A percentile compares a stretch with the other conserved stretches of the same genome.
phyloP scores from a whole-genome alignment of 2,113 vertebrate species.

The Planiliza haematocheilus region DNA sequence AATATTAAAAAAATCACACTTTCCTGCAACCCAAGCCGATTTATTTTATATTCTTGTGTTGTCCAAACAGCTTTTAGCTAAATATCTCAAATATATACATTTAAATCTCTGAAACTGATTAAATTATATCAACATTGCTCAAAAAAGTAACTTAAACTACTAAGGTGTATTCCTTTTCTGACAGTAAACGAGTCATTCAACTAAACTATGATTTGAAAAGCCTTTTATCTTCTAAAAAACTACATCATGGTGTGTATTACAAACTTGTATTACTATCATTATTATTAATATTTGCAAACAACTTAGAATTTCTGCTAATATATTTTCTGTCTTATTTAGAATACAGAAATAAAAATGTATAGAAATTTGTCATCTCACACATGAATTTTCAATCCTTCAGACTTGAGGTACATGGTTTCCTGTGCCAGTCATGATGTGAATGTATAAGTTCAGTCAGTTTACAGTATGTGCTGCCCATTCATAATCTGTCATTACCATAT shows the following conservation, averaged over 20 bases:
- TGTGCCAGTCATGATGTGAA: not conserved
- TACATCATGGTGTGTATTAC: not conserved
- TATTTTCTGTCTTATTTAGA: not conserved
- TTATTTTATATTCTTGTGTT: too few relatives aligned
- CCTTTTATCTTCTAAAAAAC: not conserved
- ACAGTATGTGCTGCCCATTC: constrained; percentile 18
- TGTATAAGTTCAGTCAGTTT: not conserved
- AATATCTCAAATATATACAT: too few relatives aligned
- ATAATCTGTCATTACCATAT: constrained; percentile 22
- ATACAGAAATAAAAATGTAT: not conserved
- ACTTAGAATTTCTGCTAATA: not conserved
- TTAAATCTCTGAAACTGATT: too few relatives aligned
- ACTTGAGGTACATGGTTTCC: not conserved
- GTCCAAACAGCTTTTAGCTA: too few relatives aligned
- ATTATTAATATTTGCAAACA: too few relatives aligned
- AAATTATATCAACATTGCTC: too few relatives aligned
- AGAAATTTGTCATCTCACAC: too few relatives aligned
- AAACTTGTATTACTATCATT: too few relatives aligned
- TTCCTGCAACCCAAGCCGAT: too few relatives aligned
- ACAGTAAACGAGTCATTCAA: not conserved
- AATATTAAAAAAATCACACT: too few relatives aligned
- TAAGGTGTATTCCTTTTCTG: too few relatives aligned
- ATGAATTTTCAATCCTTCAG: not conserved
- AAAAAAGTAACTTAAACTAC: too few relatives aligned
- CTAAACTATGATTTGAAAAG: not conserved